Base-by-base conservation (phyloP, 2,113 vertebrate genomes). In the Syngnathus typhle region DNA sequence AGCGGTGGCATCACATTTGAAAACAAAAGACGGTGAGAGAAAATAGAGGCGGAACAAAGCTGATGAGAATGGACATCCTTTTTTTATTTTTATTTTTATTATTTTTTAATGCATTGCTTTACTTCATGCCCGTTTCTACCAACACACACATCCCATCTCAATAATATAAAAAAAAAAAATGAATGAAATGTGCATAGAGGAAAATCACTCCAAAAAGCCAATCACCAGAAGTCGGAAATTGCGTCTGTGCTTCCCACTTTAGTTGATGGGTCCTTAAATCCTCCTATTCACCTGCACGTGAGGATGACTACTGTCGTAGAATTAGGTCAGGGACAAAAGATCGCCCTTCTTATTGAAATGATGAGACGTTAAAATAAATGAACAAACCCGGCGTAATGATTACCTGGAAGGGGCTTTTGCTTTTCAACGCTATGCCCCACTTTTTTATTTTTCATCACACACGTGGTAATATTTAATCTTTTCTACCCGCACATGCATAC, bases 321-420 rank as follows among this genome's bases (percentile, higher is more conserved):
- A 89, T 88, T 84, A 89, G 91, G 91, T 90, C 90, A 90, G 82
- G 87, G 85, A 92, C 90, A 92, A 92, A 90, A 84, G 88, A 60
- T 80, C 64, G 75, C 59, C 19, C 70, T 82, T 74, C 64, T 79
- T 80, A 69, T 69, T 86, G 84, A 87, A 83, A 87, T 38, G 66
- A 77, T 82, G 82, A 87, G 84, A 87, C 83, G 67, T 83, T 41
- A 79, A 80, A 87, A 86, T 84, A 82, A 77, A 81, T 72, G 76
- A 84, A 88, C 76, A 84, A 88, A 84, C 74, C 71, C 46, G 62
- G 75, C 63, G 80, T 89, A 84, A 91, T 90, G 83, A 84, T 69
- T 77, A 82, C 72, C 68, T 74, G 76, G 68, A 60, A 73, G 77
- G 76, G 76, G 75, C 72, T 82, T 78, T 75, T 82, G 81, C 82